These are phyloP conservation scores for Pholis gunnellus DNA, from an alignment of 2,113 vertebrate genomes.

Conservation along the genomic window DNA sequence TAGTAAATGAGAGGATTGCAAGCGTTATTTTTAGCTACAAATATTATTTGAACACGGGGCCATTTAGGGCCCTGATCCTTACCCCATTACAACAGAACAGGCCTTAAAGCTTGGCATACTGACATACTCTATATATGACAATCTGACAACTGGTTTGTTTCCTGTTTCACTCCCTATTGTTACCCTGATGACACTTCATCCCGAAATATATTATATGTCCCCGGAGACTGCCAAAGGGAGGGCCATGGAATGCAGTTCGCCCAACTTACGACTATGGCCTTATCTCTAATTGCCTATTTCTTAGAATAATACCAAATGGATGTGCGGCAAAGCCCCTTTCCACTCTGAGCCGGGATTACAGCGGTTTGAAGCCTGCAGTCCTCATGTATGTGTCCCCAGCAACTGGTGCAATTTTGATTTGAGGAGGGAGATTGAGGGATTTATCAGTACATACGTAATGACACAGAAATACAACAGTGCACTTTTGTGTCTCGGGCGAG, in stretches of 20 bases:
- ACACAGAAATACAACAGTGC: slow-evolving; percentile 56
- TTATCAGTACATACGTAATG: slow-evolving; percentile 67
- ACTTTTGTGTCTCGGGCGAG: slow-evolving; percentile 33
- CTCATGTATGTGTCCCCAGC: slow-evolving; percentile 52
- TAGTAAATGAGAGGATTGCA: slow-evolving; percentile 7
- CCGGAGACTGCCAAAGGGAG: slow-evolving; percentile 17
- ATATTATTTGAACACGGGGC: slow-evolving; percentile 41
- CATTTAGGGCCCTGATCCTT: slow-evolving; percentile 31
- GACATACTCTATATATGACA: slow-evolving; percentile 27
- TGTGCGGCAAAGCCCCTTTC: slow-evolving; percentile 67
- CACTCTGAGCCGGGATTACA: slow-evolving; percentile 72
- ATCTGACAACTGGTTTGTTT: slow-evolving; percentile 41
- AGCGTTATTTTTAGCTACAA: slow-evolving; percentile 57
- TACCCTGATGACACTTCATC: slow-evolving; percentile 45
- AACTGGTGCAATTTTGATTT: slow-evolving; percentile 76
- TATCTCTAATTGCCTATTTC: slow-evolving; percentile 82
- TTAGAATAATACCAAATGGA: slow-evolving; percentile 80
- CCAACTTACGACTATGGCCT: slow-evolving; percentile 55
- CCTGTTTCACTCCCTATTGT: slow-evolving; percentile 40
- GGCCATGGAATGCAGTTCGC: slow-evolving; percentile 41
- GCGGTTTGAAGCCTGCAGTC: slow-evolving; percentile 57
- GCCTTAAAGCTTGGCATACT: slow-evolving; percentile 23
- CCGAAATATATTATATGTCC: slow-evolving; percentile 46
- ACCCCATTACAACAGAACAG: slow-evolving; percentile 21
- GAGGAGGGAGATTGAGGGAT: slow-evolving; percentile 71